Evolutionary conservation across 2,888 invertebrate species (phyloP).

Genomic region (Erebia palarica): DNA sequence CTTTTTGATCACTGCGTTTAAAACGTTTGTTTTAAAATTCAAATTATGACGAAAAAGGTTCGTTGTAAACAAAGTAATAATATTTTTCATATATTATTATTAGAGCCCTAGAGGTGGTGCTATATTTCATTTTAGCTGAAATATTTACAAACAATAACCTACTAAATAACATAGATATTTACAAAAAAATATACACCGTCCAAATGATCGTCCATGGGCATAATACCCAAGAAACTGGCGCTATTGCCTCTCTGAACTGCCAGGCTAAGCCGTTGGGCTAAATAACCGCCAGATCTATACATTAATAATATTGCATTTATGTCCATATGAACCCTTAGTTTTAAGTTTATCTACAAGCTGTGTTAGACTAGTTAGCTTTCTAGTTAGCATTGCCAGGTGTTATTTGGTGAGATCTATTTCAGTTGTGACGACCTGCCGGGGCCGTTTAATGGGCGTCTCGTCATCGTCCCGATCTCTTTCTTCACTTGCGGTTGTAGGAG

Average conservation of each 20-base stretch:
- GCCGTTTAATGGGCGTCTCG: slow-evolving; percentile 73
- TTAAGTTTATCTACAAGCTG: slow-evolving; percentile 18
- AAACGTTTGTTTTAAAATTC: background rate
- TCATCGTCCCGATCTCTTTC: slow-evolving; percentile 67
- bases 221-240: too few species aligned
- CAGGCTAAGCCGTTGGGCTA: too few species aligned
- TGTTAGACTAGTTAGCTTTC: slow-evolving; percentile 29
- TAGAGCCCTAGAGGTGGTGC: too few species aligned
- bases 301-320: background rate
- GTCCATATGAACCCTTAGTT: background rate
- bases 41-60: background rate
- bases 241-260: too few species aligned
- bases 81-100: too few species aligned
- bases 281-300: background rate
- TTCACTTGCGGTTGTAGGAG: slow-evolving; percentile 61
- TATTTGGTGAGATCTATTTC: slow-evolving; percentile 75
- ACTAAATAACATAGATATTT: background rate
- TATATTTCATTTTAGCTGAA: too few species aligned
- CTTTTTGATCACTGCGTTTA: background rate
- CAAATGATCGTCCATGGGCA: too few species aligned
- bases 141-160: background rate
- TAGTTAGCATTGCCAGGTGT: slow-evolving; percentile 37
- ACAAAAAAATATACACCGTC: too few species aligned
- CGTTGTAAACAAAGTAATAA: background rate
- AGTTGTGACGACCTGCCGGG: slow-evolving; percentile 74